Evolutionary conservation across 2,113 vertebrate genomes (phyloP), one percentile per base, ranked within the genome.

Genomic region (Nerophis lumbriciformis): DNA sequence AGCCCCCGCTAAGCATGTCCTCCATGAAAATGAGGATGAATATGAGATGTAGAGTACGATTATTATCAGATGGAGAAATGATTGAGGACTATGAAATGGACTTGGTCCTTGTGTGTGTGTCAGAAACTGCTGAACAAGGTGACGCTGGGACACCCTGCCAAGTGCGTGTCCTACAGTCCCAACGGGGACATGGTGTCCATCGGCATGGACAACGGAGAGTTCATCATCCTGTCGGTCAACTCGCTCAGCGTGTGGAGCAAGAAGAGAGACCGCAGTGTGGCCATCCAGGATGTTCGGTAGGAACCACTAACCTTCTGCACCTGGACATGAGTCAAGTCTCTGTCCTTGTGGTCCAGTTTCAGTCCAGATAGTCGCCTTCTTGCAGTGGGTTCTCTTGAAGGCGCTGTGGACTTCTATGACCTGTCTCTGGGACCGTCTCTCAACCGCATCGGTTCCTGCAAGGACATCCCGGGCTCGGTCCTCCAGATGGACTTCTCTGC

Each of bases 51-150:
- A 3, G 28, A 28, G 28, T 28, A 28, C 1, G 28, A 28, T 28
- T 28, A 28, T 28, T 28, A 2, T 28, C 28, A 28, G 4, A 28
- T 28, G 28, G 1, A 28, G 28, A 28, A 28, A 28, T 28, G 28
- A 28, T 28, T 3, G 28, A 28, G 28, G 2, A 28, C 28, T 28
- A 28, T 28, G 28, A 28, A 28, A 28, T 28, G 28, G 28, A 28
- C 28, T 28, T 28, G 28, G 28, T 28, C 28, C 4, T 2, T 48
- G 5, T 5, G 39, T 52, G n/a, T 79, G 8, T 37, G 35, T 13
- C 37, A 99, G 96, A 98, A 98, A 90, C 90, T 98, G 59, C 83
- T 98, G 44, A 99, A 95, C 84, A 97, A 97, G 85, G 95, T 99
- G 76, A 95, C 77, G 74, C 73, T 99, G 68, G 97, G 97, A 64